Evolutionary conservation across 2,113 vertebrate genomes (phyloP), one percentile per base, ranked within the genome.

Genomic region (Cyphomyrus plagiostoma): DNA sequence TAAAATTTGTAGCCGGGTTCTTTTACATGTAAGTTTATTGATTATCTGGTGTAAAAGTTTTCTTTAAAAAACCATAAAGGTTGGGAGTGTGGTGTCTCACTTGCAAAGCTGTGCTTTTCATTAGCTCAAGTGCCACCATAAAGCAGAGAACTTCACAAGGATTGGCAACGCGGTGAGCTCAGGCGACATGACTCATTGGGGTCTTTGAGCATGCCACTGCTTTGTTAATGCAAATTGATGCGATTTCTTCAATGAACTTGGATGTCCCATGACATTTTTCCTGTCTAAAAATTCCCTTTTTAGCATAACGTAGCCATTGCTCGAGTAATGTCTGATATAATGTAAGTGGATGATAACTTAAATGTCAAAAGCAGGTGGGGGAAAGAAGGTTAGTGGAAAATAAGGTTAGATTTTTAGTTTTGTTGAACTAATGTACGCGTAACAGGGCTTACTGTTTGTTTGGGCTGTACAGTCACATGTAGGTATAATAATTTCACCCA

Each of bases 91-190:
- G 23, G 58, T 42, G 62, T 88, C 23, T 39, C 49, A 53, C 17
- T 77, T 42, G 50, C 5, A 50, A 89, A 80, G n/a, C 77, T 23
- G 52, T 56, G 49, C 35, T 89, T 89, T 84, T 89, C 80, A 89
- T 89, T 89, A 62, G 30, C 42, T 53, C 46, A 86, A 89, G 52
- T 89, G 39, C 39, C 84, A 49, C n/a, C n/a, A 89, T 52, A 86
- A 89, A 77, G 26, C 82, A 85, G 48, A 21, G 56, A 7, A 74
- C 45, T 89, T 52, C 56, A 86, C 62, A 87, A 66, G 84, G 89
- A 86, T 45, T 86, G 50, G 19, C 58, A 66, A 50, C 17, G 46
- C 45, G 50, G 19, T 26, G 53, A 87, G 11, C 35, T 48, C 30
- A n/a, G 80, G 70, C 17, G 50, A 82, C 88, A 45, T 53, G 89